Evolutionary conservation across 2,797 vertebrate genomes (phyloP).

Genomic region (Nannoperca australis): DNA sequence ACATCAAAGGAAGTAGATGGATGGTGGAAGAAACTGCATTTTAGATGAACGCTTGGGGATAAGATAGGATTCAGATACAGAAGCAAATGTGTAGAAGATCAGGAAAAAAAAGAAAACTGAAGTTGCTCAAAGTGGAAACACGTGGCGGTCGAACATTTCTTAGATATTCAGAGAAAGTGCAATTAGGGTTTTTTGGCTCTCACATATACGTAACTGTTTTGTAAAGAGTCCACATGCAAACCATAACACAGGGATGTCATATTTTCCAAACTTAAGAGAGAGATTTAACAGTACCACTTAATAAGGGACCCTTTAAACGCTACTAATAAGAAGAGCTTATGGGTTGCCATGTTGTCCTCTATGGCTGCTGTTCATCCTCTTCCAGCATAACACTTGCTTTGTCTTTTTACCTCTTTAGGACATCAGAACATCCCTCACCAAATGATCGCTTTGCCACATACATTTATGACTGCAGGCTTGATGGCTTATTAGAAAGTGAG

Average conservation of each 20-base stretch:
- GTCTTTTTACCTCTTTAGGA: background rate
- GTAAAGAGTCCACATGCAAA: constrained; percentile 6
- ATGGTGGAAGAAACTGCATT: background rate
- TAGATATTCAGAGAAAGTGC: background rate
- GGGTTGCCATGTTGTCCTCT: background rate
- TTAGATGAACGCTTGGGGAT: background rate
- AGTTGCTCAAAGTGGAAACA: background rate
- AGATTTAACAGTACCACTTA: background rate
- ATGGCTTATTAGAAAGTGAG: background rate
- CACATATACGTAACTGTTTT: background rate
- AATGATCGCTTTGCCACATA: background rate
- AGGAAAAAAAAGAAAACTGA: background rate
- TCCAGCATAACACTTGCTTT: background rate
- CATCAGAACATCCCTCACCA: background rate
- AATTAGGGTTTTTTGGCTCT: constrained; percentile 19
- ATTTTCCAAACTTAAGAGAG: background rate
- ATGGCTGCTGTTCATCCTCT: background rate
- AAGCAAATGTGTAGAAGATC: background rate
- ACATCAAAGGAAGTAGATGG: background rate
- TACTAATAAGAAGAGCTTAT: background rate
- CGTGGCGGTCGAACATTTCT: background rate
- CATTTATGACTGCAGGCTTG: background rate
- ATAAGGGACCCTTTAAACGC: background rate
- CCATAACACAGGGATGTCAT: background rate
- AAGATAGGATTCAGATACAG: background rate